Evolutionary conservation across 2,888 invertebrate genomes (phyloP), one percentile per base, ranked within the genome.

Genomic region (Schizotus pectinicornis): DNA sequence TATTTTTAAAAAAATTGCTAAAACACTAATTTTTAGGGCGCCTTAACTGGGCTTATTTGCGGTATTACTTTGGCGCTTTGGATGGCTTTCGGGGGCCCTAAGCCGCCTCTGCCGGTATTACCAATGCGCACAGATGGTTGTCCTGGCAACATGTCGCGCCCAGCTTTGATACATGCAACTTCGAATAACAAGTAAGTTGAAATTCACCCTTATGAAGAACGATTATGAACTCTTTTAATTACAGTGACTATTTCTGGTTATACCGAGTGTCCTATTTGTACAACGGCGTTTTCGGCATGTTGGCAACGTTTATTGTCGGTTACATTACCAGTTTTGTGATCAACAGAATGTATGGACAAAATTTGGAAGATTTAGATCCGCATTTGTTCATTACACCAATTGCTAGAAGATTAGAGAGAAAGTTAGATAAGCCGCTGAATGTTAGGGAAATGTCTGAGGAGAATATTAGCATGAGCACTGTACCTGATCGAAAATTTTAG

Each of bases 21-120:
- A n/a, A n/a, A 39, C 38, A n/a, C 9, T 62, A 35, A 41, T 49
- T 78, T 80, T 6, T 78, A 88, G 87, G 94, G 94, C 30, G 89
- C 87, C 0, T 80, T 90, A 7, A 70, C 81, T 7, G 93, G 89
- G 0, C 78, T 92, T 1, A 43, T 87, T 0, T 70, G 80, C 3
- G 89, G 92, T 0, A 81, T 95, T 58, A 79, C 82, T 0, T 73
- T 92, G 49, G 87, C 89, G 1, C 81, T 94, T 39, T 93, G 92
- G 92, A 88, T 94, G 64, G 94, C 92, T 47, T 92, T 95, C 75
- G 94, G 94, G 0, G 86, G 87, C 3, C 89, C 93, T 0, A 88
- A 89, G 65, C 90, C 91, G 0, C 76, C 82, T 0, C 74, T 84
- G 0, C 76, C 78, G 5, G 81, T 78, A 43, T 73, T 91, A 37